phyloP scores from a whole-genome alignment of 2,888 invertebrate species.

The Koerneria pararmatus region DNA sequence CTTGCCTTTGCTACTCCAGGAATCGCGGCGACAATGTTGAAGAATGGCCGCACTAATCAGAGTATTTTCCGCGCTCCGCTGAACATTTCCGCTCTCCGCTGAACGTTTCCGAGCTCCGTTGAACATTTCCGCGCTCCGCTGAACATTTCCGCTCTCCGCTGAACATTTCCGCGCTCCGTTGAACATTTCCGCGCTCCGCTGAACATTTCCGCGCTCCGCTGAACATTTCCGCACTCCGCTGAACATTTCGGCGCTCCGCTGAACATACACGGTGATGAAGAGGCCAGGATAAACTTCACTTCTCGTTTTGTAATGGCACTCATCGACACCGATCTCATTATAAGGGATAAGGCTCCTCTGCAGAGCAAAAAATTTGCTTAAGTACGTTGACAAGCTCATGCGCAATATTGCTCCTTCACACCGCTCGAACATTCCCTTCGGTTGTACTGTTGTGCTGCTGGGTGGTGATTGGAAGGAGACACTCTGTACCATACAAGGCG shows the following conservation, averaged over 20 bases:
- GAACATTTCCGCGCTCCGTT: too few relatives aligned
- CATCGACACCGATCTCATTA: background rate
- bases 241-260: too few relatives aligned
- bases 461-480: slow-evolving; percentile 16
- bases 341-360: slow-evolving; percentile 15
- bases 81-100: too few relatives aligned
- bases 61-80: background rate
- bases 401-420: background rate
- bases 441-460: background rate
- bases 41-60: slow-evolving; percentile 13
- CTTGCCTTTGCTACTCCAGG: slow-evolving; percentile 18
- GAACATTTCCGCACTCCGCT: too few relatives aligned
- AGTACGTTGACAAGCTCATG: background rate
- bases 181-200: too few relatives aligned
- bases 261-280: background rate
- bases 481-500: background rate
- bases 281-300: background rate
- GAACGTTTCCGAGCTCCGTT: too few relatives aligned
- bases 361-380: slow-evolving; percentile 2
- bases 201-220: too few relatives aligned
- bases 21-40: slow-evolving; percentile 21
- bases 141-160: too few relatives aligned
- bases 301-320: background rate
- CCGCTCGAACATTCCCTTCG: background rate
- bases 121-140: too few relatives aligned